phyloP scores from a whole-genome alignment of 2,113 vertebrate genomes.

The Peromyscus leucopus region DNA sequence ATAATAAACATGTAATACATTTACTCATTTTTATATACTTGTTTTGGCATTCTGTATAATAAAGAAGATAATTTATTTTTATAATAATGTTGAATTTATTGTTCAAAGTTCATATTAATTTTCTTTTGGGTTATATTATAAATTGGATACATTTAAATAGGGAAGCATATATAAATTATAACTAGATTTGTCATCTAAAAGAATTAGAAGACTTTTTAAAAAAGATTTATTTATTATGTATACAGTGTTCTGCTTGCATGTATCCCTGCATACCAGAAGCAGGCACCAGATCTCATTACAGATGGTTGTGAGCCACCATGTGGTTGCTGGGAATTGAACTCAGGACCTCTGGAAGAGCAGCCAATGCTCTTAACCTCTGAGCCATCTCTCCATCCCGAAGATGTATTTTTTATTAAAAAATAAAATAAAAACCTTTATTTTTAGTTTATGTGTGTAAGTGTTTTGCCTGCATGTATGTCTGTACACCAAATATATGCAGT shows the following conservation, averaged over 20 bases:
- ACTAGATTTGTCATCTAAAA: neutral
- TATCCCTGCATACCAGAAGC: too few species aligned
- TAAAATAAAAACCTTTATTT: neutral
- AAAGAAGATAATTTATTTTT: conserved; percentile 54
- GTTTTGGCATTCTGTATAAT: conserved; percentile 37
- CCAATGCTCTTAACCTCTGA: too few species aligned
- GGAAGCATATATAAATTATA: neutral
- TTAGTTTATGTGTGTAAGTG: neutral
- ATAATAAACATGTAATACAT: conserved; percentile 48
- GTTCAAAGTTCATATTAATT: conserved; percentile 34
- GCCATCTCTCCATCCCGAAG: too few species aligned
- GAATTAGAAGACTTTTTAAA: neutral
- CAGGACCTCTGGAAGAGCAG: too few species aligned
- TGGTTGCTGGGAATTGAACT: too few species aligned
- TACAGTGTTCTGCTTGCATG: too few species aligned
- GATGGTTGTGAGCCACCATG: too few species aligned
- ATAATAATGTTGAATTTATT: conserved; percentile 60
- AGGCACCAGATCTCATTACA: too few species aligned
- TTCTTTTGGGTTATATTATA: neutral
- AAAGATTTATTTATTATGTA: too few species aligned
- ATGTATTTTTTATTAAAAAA: neutral
- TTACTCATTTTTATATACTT: conserved; percentile 17
- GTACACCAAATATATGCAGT: neutral
- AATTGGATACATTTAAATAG: conserved; percentile 37
- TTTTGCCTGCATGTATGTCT: neutral